These are phyloP conservation scores for Onychomys torridus DNA, from an alignment of 2,797 vertebrate genomes.

Conservation along the genomic window DNA sequence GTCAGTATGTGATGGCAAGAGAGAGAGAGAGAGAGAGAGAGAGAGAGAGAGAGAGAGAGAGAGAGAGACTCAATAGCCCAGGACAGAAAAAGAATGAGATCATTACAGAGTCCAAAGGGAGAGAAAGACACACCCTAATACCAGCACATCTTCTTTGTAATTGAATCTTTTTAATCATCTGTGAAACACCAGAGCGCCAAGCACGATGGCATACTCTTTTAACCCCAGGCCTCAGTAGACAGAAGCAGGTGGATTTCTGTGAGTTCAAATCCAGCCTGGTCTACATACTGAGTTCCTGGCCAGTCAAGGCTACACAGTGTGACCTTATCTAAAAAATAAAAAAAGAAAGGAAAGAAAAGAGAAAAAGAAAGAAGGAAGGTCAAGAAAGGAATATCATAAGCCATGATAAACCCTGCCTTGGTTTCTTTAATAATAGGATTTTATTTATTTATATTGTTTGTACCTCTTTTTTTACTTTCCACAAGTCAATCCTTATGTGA, in stretches of 20 bases:
- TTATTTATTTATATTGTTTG: constrained; percentile 15
- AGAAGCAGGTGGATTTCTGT: neutral
- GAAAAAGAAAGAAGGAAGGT: fast-evolving
- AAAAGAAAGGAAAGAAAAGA: fast-evolving
- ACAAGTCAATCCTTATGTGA: neutral
- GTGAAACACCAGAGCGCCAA: neutral
- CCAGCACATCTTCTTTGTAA: neutral
- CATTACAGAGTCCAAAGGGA: neutral
- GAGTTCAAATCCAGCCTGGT: neutral
- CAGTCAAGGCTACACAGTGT: no score
- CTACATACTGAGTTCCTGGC: neutral
- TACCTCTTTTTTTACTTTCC: neutral
- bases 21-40: neutral
- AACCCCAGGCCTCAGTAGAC: neutral
- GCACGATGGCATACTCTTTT: neutral
- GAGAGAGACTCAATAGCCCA: neutral
- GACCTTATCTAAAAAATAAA: neutral
- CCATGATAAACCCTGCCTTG: neutral
- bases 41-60: neutral
- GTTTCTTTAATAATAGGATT: neutral
- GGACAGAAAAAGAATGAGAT: neutral
- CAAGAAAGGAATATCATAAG: neutral
- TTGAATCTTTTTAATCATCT: neutral
- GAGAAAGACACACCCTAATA: neutral
- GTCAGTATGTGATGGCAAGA: neutral